phyloP scores from a whole-genome alignment of 2,797 vertebrate species.

The Peromyscus attwateri region DNA sequence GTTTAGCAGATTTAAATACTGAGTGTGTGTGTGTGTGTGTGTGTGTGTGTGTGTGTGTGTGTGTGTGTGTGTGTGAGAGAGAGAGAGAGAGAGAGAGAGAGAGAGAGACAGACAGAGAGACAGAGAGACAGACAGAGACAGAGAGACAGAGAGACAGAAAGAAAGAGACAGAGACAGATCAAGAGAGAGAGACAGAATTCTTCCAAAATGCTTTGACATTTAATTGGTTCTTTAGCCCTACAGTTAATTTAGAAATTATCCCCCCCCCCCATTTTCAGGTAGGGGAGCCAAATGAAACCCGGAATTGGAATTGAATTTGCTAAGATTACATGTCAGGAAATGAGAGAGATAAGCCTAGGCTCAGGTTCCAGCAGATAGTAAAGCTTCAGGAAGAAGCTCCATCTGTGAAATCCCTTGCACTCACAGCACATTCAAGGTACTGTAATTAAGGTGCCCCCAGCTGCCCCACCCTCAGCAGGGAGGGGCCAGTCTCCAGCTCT shows the following conservation, averaged over 20 bases:
- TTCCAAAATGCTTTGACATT: slow-evolving; percentile 48
- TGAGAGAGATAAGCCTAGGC: slow-evolving; percentile 40
- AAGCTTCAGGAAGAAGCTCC: slow-evolving; percentile 64
- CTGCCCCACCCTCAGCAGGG: not conserved
- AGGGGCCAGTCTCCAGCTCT: not conserved
- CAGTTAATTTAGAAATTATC: slow-evolving; percentile 23
- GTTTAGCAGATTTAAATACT: slow-evolving; percentile 40
- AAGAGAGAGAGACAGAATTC: not conserved
- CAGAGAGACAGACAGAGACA: not conserved
- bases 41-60: no score
- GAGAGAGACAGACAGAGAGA: no score
- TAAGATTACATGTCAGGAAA: slow-evolving; percentile 58
- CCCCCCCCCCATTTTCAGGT: slow-evolving; percentile 13
- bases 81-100: no score
- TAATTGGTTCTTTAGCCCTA: slow-evolving; percentile 56
- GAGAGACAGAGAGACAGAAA: no score
- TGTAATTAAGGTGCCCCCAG: not conserved
- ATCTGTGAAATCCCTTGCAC: not conserved
- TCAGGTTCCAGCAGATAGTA: slow-evolving; percentile 15
- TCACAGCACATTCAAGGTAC: slow-evolving; percentile 43
- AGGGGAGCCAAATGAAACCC: slow-evolving; percentile 53
- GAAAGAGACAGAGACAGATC: not conserved
- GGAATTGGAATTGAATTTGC: slow-evolving; percentile 50
- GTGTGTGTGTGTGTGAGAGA: no score
- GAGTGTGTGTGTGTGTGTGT: not conserved